Base-by-base conservation (phyloP, 2,888 invertebrate species). In the Koerneria pararmatus region DNA sequence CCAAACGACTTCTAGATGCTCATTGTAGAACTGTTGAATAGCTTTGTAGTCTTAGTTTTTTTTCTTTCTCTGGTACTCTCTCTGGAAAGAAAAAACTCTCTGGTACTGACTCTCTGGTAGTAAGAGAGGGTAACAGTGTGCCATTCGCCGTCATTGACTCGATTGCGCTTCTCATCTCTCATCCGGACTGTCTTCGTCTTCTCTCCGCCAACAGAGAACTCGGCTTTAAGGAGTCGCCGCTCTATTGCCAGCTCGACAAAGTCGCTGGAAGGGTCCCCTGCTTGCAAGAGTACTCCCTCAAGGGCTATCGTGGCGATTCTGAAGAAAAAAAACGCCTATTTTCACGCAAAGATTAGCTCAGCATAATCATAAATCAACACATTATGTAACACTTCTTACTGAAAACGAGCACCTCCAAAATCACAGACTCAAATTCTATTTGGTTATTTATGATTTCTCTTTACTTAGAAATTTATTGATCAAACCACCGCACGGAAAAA, bases 71-170 rank as follows among this genome's bases (percentile, higher is more conserved):
- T 53, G 29, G 35, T 54, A 54, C 54, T 11, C n/a, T n/a, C 54
- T n/a, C 11, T 8, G n/a, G 0, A 49, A 15, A 11, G 3, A 24
- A 31, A 32, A 35, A 24, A 48, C 1, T 46, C 37, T 4, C 74
- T 64, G n/a, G n/a, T n/a, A n/a, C n/a, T n/a, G 61, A 80, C 80
- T 63, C 71, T 70, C 56, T 80, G 72, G 31, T 70, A 73, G 58
- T 72, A 80, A 57, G 72, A 71, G 24, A 81, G 35, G 19, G 58
- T 70, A 3, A 81, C 67, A 22, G 66, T 76, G 64, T 82, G 81
- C 81, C 81, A 81, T 53, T 79, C 73, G 2, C 81, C 81, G 56
- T 81, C 78, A 60, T 79, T 78, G 29, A 81, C 70, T 51, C 78
- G 69, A 62, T 80, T 80, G 57, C 74, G 73, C 11, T 68, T 65